Evolutionary conservation across 2,113 vertebrate species (phyloP), one percentile per base, ranked within the genome.

Genomic region (Microtus ochrogaster): DNA sequence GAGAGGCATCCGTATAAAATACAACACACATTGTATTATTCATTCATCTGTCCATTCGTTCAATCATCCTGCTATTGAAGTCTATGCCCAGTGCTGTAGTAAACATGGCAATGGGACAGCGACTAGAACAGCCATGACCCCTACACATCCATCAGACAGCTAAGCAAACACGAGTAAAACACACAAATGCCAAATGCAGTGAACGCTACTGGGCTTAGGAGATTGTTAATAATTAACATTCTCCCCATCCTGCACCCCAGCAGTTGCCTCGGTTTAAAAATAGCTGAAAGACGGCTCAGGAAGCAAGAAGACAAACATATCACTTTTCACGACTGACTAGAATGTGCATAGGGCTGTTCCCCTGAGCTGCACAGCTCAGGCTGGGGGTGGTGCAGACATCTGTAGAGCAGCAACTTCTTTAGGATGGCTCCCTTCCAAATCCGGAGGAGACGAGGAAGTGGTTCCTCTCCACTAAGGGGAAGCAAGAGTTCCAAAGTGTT

Each of bases 391-490:
- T 9, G 39, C 36, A 28, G 49, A 79, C 39, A 77, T 6, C 13
- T 28, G 49, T 16, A 47, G 28, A 55, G 30, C 24, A 88, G 61
- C 66, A 89, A 2, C 10, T 17, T 66, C 28, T 70, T 39, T 14
- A 21, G 36, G n/a, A 65, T 19, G 39, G 24, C 16, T 39, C 85
- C 74, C 12, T 73, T 47, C 39, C 13, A 65, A 77, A 77, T 7
- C 44, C 9, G 39, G 63, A 44, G 33, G 26, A 44, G 8, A 39
- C 3, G 1, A 33, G 83, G 39, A 81, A 16, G 36, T 7, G 1
- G 0, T n/a, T 17, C 21, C 44, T 36, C 44, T 52, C 61, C 2
- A 21, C 58, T 12, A 8, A 76, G 1, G 36, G 0, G 0, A 63
- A 66, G 11, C 28, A 17, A 14, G 52, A 28, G 12, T 52, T 26